Percentiles rank a stretch among this genome's conserved stretches.
phyloP scores from a whole-genome alignment of 2,888 invertebrate genomes.

The Pyrocoelia pectoralis region DNA sequence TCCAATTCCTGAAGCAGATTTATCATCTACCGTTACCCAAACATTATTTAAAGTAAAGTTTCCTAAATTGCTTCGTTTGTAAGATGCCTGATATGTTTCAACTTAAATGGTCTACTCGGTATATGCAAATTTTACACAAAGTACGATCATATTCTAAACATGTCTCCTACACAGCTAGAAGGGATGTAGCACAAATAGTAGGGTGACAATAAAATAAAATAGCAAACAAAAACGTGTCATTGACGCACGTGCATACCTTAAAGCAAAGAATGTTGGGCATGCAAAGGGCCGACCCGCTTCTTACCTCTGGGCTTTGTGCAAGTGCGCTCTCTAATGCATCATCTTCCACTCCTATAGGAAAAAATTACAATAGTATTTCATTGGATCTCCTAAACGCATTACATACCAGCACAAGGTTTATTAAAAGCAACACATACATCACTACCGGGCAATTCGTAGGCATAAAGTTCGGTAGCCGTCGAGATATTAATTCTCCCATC shows the following conservation, averaged over 20 bases:
- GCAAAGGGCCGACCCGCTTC: slow-evolving; percentile 80
- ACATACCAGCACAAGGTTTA: not conserved
- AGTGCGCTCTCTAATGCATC: slow-evolving; percentile 53
- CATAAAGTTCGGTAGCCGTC: slow-evolving; percentile 68
- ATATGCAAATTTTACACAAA: too few species aligned
- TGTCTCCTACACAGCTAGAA: too few species aligned
- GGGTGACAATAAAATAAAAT: slow-evolving; percentile 20
- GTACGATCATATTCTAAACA: too few species aligned
- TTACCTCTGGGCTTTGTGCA: slow-evolving; percentile 67
- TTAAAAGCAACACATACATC: slow-evolving; percentile 3
- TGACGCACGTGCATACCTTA: slow-evolving; percentile 72
- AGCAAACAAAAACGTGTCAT: slow-evolving; percentile 23
- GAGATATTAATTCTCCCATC: slow-evolving; percentile 62
- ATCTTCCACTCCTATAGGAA: slow-evolving; percentile 50
- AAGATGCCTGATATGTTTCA: too few species aligned
- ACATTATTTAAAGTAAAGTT: too few species aligned
- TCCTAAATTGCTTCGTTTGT: too few species aligned
- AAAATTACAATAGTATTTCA: slow-evolving; percentile 11
- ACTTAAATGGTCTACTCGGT: too few species aligned
- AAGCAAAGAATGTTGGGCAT: slow-evolving; percentile 88
- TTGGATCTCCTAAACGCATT: not conserved
- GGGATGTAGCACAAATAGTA: too few species aligned
- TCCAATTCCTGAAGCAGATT: too few species aligned
- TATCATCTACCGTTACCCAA: too few species aligned
- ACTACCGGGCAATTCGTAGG: slow-evolving; percentile 71